Evolutionary conservation across 2,113 vertebrate species (phyloP), one percentile per base, ranked within the genome.

Genomic region (Vidua macroura): DNA sequence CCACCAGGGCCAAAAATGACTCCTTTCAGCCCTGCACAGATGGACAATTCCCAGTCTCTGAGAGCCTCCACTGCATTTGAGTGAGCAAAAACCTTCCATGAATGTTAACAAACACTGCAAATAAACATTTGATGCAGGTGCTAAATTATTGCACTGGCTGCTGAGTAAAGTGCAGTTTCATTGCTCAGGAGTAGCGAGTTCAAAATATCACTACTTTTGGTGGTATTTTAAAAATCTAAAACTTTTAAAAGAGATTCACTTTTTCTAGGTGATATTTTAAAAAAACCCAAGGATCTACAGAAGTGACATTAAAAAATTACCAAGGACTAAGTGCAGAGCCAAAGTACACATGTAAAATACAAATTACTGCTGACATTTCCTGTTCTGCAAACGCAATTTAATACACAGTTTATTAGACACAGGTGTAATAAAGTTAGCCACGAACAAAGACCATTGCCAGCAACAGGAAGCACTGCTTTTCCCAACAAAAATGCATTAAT

Each of bases 21-120:
- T 56, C 64, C 27, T 31, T 31, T 52, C 31, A 60, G 14, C 24
- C 1, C 39, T 18, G 59, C 62, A 44, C 64, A 66, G 31, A 25
- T 19, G 37, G 0, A 0, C 28, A 27, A 7, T 7, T 35, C 17
- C 55, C 60, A 76, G 3, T 2, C 60, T 5, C 39, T 10, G 11
- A 24, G 22, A 33, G 35, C 48, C 55, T 28, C 44, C 14, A 21
- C 0, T 46, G 13, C n/a, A 28, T n/a, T 19, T 28, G 28, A 79
- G 68, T 5, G 15, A 84, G 49, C 68, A 81, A 88, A 83, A 4
- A 5, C 41, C 66, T 76, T 37, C 58, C 18, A 16, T 70, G 60
- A 27, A 33, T 4, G 12, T 43, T 58, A 87, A 55, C 22, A 44
- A 86, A 48, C 14, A 22, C 35, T 35, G 77, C 28, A 41, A 79